phyloP scores from a whole-genome alignment of 1,140 invertebrate genomes.

The Drosophila bocqueti region DNA sequence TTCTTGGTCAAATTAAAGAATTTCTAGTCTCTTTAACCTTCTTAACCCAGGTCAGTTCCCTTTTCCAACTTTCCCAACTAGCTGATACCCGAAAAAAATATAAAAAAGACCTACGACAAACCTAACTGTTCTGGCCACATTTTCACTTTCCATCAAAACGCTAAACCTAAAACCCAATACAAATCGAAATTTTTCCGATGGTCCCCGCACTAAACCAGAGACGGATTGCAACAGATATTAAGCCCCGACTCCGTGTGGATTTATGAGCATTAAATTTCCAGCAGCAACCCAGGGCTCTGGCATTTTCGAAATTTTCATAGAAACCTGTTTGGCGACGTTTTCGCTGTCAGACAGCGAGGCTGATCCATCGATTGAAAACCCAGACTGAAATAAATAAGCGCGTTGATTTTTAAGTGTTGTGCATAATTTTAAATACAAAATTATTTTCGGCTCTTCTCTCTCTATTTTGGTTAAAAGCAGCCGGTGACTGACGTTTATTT shows the following conservation, averaged over 20 bases:
- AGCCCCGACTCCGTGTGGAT: constrained; percentile 53
- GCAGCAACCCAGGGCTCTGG: constrained; percentile 40
- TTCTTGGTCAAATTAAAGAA: no score
- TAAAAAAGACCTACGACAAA: constrained; percentile 66
- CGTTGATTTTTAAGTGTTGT: constrained; percentile 83
- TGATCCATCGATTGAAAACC: constrained; percentile 67
- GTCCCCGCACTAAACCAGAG: constrained; percentile 10
- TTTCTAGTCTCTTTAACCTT: not conserved
- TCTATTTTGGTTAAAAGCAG: constrained; percentile 39
- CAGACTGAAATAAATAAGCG: constrained; percentile 67
- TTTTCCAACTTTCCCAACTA: constrained; percentile 36
- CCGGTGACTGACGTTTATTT: constrained; percentile 70
- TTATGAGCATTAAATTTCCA: constrained; percentile 74
- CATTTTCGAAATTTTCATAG: constrained; percentile 78
- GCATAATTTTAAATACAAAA: constrained; percentile 80
- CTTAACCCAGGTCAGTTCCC: constrained; percentile 51
- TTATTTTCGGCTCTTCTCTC: constrained; percentile 31
- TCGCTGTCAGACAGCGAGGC: constrained; percentile 58
- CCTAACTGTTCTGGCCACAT: constrained; percentile 60
- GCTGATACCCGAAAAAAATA: not conserved
- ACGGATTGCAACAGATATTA: constrained; percentile 63
- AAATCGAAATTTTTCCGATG: constrained; percentile 34
- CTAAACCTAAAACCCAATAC: constrained; percentile 5
- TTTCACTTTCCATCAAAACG: constrained; percentile 65
- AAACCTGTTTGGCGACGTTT: constrained; percentile 76